These are phyloP conservation scores for Onychomys arenicola DNA, from an alignment of 2,797 vertebrate genomes.

Conservation along the genomic window DNA sequence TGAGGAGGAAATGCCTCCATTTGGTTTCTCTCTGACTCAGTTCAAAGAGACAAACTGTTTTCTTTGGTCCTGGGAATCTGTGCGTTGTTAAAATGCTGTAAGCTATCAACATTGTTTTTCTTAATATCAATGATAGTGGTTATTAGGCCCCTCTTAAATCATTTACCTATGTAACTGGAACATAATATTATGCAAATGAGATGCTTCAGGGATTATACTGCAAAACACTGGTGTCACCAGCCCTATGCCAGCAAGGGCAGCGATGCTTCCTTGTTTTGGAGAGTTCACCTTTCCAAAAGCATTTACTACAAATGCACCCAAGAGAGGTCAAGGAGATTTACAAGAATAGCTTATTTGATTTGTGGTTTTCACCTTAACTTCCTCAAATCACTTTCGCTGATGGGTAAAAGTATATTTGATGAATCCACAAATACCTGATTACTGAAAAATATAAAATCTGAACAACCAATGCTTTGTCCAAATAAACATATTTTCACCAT, in stretches of 20 bases:
- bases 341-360: conserved; percentile 72
- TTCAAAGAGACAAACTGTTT: conserved; percentile 14
- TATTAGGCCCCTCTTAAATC: conserved; percentile 44
- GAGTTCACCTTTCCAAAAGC: conserved; percentile 75
- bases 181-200: conserved; percentile 42
- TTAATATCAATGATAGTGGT: background rate
- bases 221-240: conserved; percentile 66
- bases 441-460: conserved; percentile 48
- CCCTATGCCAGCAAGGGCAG: conserved; percentile 67
- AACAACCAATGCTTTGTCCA: conserved; percentile 35
- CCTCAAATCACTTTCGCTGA: conserved; percentile 71
- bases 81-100: conserved; percentile 30
- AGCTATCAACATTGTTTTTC: conserved; percentile 28
- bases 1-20: conserved; percentile 29
- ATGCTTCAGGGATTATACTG: background rate
- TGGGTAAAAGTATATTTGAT: conserved; percentile 47
- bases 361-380: conserved; percentile 72
- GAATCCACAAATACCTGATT: conserved; percentile 60
- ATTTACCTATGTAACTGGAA: conserved; percentile 9
- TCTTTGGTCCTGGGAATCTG: conserved; percentile 31
- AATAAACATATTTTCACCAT: conserved; percentile 45
- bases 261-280: conserved; percentile 66
- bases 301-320: conserved; percentile 51
- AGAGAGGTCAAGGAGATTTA: conserved; percentile 72
- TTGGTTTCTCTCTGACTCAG: conserved; percentile 15